Evolutionary conservation across 64 coral and sea anemone genomes (phyloP), one percentile per base, ranked within the genome.

Genomic region (Porites australiensis): DNA sequence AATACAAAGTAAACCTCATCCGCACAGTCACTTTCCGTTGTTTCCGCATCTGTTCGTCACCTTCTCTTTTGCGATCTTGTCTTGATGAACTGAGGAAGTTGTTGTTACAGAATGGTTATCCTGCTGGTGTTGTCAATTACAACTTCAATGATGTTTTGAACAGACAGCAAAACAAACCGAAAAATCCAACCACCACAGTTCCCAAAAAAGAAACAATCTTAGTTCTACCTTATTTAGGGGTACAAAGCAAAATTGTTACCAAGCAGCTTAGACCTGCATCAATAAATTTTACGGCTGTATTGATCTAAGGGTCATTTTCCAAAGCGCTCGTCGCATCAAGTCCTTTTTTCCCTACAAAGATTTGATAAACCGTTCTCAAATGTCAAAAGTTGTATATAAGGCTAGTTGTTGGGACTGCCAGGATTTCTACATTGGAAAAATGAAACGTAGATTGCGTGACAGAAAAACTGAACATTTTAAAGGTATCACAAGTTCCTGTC

Each of bases 131-230:
- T 50, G 70, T 86, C 70, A 86, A 86, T 86, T 86, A 72, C 65
- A 71, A 74, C n/a, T 73, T 88, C 65, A 88, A 88, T 2, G 82
- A 86, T 86, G 82, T 86, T 86, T 50, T 70, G 70, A 86, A 83
- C 80, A 83, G 66, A 46, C 66, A 86, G 64, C 50, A 52, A 50
- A 43, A 86, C 19, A 86, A 50, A 70, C 83, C 62, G 50, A 86
- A 49, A 50, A 72, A 52, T 52, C 47, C 83, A 7, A 52, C 16
- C 69, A 70, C 62, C 43, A 86, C 83, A 53, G 83, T 86, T 72
- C 83, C 83, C 70, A 86, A 86, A 52, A 70, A 86, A 71, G 66
- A 86, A 48, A 15, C 70, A 72, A 86, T 86, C 68, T 66, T 86
- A 52, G 67, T 87, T 70, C 66, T 87, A 4, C 37, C 61, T 20